Percentiles rank a stretch among this genome's conserved stretches.
Conservation (phyloP, 2,113 vertebrate genomes). For the Lepisosteus oculatus region DNA sequence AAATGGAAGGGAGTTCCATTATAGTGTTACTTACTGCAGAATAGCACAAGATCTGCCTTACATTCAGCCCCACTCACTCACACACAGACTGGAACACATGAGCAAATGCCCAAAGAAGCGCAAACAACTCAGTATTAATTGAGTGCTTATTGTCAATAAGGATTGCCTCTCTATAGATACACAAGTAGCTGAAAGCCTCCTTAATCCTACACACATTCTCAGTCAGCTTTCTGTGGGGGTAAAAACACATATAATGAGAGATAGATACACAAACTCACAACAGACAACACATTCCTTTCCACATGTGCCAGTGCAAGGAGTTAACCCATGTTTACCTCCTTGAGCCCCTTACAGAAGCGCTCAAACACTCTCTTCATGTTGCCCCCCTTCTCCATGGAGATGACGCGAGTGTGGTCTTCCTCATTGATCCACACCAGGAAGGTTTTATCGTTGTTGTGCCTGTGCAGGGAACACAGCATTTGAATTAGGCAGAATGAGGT, state of each 20-base stretch:
- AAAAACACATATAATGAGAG: not conserved
- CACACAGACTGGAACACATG: no score
- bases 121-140: no score
- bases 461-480: constrained; percentile 24
- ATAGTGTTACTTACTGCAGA: no score
- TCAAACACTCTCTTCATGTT: constrained; percentile 83
- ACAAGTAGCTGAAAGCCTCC: not conserved
- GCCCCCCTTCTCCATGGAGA: constrained; percentile 83
- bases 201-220: not conserved
- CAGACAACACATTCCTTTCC: not conserved
- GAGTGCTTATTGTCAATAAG: no score
- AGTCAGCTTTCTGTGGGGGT: not conserved
- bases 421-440: constrained; percentile 81
- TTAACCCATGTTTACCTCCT: constrained; percentile 56
- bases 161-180: no score
- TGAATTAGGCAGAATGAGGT: no score
- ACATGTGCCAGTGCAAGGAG: not conserved
- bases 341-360: constrained; percentile 74
- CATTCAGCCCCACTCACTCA: no score
- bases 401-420: constrained; percentile 76
- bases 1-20: no score
- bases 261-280: not conserved
- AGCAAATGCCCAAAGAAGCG: no score
- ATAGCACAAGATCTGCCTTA: no score
- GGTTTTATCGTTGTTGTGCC: constrained; percentile 81